phyloP scores from a whole-genome alignment of 2,888 invertebrate species.

The Orgyia antiqua region DNA sequence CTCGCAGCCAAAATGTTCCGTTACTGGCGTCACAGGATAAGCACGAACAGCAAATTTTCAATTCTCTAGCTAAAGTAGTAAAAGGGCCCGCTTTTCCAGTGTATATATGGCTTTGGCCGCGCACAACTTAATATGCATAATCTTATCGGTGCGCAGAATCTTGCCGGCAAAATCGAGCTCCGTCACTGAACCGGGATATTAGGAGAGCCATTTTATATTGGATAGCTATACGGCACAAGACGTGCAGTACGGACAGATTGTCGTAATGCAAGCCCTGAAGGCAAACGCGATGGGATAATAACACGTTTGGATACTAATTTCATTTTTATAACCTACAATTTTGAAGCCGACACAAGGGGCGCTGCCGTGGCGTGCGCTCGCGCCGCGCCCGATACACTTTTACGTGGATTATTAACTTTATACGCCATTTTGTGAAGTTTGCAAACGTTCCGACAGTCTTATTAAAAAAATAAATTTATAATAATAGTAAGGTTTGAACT shows the following conservation, averaged over 20 bases:
- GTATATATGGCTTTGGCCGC: conserved; percentile 73
- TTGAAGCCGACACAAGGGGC: conserved; percentile 77
- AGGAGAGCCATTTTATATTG: conserved; percentile 79
- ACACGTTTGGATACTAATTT: conserved; percentile 78
- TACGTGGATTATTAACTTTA: conserved; percentile 76
- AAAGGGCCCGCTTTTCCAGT: conserved; percentile 66
- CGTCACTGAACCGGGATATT: conserved; percentile 74
- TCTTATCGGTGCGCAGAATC: conserved; percentile 75
- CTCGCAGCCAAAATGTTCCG: conserved; percentile 39
- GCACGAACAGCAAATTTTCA: conserved; percentile 62
- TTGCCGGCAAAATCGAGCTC: conserved; percentile 64
- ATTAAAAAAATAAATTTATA: conserved; percentile 72
- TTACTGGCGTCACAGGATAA: conserved; percentile 45
- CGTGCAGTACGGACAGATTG: conserved; percentile 79
- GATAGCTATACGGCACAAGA: conserved; percentile 77
- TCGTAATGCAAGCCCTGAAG: conserved; percentile 77
- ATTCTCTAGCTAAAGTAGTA: conserved; percentile 43
- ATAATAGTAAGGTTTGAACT: conserved; percentile 66
- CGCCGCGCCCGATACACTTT: conserved; percentile 60
- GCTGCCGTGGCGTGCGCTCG: conserved; percentile 75
- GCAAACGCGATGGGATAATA: conserved; percentile 79
- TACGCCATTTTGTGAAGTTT: conserved; percentile 76
- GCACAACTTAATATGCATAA: conserved; percentile 78
- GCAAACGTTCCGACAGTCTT: conserved; percentile 71
- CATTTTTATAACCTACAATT: conserved; percentile 79